A percentile compares a stretch with the other conserved stretches of the same genome.
These are phyloP conservation scores for Scaptomyza montana DNA, from an alignment of 1,140 invertebrate species.

Conservation along the genomic window DNA sequence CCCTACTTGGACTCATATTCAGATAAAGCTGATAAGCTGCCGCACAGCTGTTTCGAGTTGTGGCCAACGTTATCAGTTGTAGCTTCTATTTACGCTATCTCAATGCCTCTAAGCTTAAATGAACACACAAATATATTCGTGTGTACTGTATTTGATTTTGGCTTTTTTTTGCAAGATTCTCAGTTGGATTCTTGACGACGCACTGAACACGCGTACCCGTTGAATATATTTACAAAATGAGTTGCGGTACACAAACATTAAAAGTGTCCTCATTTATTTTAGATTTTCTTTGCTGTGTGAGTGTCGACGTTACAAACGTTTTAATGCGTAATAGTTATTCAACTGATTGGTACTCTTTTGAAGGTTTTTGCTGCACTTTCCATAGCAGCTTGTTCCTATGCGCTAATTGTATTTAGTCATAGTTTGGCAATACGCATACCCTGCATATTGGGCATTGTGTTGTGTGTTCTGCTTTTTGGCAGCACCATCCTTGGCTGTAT, in stretches of 20 bases:
- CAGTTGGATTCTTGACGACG: conserved; percentile 45
- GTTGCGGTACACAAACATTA: conserved; percentile 65
- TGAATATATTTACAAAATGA: conserved; percentile 51
- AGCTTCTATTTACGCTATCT: conserved; percentile 35
- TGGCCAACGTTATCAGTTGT: conserved; percentile 51
- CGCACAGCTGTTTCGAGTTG: conserved; percentile 42
- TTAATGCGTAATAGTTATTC: conserved; percentile 15
- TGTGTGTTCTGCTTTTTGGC: conserved; percentile 65
- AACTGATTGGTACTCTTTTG: conserved; percentile 5
- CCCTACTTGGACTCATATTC: background rate
- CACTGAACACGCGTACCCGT: conserved; percentile 4
- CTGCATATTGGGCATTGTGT: conserved; percentile 69
- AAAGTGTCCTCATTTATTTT: conserved; percentile 75
- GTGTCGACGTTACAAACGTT: conserved; percentile 12
- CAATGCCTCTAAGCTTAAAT: conserved; percentile 45
- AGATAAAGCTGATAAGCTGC: background rate
- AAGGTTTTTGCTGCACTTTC: conserved; percentile 69
- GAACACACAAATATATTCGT: conserved; percentile 18
- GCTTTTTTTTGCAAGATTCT: conserved; percentile 19
- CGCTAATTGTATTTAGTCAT: conserved; percentile 52
- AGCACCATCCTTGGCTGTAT: conserved; percentile 72
- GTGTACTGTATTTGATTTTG: conserved; percentile 25
- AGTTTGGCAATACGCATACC: conserved; percentile 68
- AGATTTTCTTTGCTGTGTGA: conserved; percentile 79
- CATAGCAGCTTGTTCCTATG: conserved; percentile 68